phyloP scores from a whole-genome alignment of 2,888 invertebrate genomes.

The Sarcophaga subvicina region DNA sequence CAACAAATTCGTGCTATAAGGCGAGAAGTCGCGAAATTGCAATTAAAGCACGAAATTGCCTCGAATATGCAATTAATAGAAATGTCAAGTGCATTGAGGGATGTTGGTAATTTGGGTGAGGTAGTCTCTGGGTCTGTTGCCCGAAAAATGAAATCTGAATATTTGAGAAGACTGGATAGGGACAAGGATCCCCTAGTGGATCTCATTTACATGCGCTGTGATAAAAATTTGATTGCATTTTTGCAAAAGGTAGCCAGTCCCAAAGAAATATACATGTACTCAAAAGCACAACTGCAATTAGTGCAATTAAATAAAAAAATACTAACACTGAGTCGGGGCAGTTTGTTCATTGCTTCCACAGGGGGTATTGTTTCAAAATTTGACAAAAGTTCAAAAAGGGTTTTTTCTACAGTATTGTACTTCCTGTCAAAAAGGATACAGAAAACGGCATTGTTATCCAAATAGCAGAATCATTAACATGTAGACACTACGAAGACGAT shows the following conservation, averaged over 20 bases:
- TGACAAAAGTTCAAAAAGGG: neutral
- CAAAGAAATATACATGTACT: constrained; percentile 13
- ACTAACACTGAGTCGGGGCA: neutral
- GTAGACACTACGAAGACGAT: constrained; percentile 1
- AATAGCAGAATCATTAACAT: constrained; percentile 16
- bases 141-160: neutral
- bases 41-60: constrained; percentile 17
- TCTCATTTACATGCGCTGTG: neutral
- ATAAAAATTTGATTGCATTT: neutral
- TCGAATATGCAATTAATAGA: neutral
- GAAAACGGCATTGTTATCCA: neutral
- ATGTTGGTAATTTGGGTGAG: neutral
- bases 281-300: neutral
- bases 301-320: neutral
- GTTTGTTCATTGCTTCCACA: constrained; percentile 4
- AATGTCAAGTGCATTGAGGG: neutral
- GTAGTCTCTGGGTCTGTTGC: neutral
- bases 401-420: constrained; percentile 6
- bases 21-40: neutral
- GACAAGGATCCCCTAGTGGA: neutral
- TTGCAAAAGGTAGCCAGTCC: constrained; percentile 12
- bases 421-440: neutral
- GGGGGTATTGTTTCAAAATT: constrained; percentile 17
- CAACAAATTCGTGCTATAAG: constrained; percentile 21
- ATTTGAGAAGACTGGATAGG: neutral